A percentile compares a stretch with the other conserved stretches of the same genome.
These are phyloP conservation scores for pig (Sus scrofa) DNA, from an alignment of 2,113 vertebrate species.

Conservation along the genomic window DNA sequence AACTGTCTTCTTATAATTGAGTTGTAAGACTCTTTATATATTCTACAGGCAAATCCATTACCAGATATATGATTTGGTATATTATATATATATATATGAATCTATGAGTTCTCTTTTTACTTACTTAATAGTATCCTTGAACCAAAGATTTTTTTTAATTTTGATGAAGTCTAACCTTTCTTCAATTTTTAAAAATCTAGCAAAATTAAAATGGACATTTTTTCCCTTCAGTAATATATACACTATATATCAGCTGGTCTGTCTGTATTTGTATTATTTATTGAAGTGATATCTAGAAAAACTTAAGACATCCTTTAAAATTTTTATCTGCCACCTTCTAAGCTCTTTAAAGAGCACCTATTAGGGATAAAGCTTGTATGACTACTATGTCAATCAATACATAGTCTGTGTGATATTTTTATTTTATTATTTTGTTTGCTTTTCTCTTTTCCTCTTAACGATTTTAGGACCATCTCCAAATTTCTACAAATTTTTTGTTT, in stretches of 20 bases:
- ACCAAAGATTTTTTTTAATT: slow-evolving; percentile 2
- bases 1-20: not conserved
- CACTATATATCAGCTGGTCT: not conserved
- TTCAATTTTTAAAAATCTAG: slow-evolving; percentile 1
- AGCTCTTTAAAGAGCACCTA: not conserved
- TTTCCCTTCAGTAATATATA: not conserved
- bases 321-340: not conserved
- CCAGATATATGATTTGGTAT: not conserved
- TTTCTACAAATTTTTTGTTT: not conserved
- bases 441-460: not conserved
- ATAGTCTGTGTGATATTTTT: not conserved
- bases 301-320: not conserved
- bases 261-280: not conserved
- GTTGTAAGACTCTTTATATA: not conserved
- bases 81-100: not conserved
- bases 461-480: not conserved
- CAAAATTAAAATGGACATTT: not conserved
- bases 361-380: not conserved
- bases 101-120: not conserved
- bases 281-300: not conserved
- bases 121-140: not conserved
- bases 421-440: not conserved
- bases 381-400: not conserved
- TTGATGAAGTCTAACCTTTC: not conserved
- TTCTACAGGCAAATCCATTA: not conserved